Evolutionary conservation across 2,797 vertebrate genomes (phyloP).

Genomic region (Spea hammondii): DNA sequence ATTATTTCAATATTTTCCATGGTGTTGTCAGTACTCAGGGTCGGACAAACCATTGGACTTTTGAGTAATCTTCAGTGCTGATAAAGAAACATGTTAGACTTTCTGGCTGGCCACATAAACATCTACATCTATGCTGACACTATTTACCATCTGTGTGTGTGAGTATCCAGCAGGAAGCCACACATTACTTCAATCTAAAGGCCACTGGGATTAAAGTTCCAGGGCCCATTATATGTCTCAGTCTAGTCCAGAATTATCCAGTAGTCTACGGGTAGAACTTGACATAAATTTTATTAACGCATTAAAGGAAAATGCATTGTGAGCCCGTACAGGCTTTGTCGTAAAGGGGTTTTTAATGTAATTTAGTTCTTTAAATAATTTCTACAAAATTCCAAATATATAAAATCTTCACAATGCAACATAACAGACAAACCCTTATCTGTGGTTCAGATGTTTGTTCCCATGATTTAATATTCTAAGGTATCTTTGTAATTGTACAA

Average conservation of each 20-base stretch:
- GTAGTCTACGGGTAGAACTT: too few relatives aligned
- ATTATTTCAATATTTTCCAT: constrained; percentile 1
- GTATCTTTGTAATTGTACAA: not conserved
- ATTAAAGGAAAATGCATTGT: too few relatives aligned
- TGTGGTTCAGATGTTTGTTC: not conserved
- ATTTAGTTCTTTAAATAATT: not conserved
- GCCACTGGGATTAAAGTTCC: too few relatives aligned
- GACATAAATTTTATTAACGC: too few relatives aligned
- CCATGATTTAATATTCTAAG: not conserved
- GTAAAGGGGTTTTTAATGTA: not conserved
- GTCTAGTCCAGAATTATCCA: too few relatives aligned
- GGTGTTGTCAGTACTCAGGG: not conserved
- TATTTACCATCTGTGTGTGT: too few relatives aligned
- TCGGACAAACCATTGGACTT: not conserved
- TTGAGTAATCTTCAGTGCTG: not conserved
- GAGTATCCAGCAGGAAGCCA: too few relatives aligned
- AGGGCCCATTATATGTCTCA: too few relatives aligned
- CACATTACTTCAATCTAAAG: too few relatives aligned
- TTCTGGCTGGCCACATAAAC: not conserved
- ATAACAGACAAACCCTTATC: not conserved
- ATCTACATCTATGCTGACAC: too few relatives aligned
- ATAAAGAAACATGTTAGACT: not conserved
- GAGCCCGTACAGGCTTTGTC: too few relatives aligned
- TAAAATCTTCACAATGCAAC: not conserved
- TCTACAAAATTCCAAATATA: not conserved